Evolutionary conservation across 2,113 vertebrate genomes (phyloP).

Genomic region (Malurus cyaneus): DNA sequence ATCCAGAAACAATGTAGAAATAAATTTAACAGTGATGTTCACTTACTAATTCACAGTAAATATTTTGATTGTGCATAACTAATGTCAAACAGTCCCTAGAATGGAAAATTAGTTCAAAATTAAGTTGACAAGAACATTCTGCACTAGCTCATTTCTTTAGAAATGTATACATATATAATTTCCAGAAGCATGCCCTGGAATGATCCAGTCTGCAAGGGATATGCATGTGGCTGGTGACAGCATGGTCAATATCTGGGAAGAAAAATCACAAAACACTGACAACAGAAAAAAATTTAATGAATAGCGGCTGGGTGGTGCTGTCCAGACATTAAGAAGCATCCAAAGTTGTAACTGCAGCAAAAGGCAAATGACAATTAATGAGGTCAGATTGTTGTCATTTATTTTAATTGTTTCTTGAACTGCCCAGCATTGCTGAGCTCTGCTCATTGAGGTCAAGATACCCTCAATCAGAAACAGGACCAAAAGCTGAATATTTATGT

Average conservation of each 20-base stretch:
- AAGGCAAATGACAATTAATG: background rate
- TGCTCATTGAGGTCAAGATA: background rate
- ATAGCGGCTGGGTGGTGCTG: background rate
- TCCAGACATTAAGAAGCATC: background rate
- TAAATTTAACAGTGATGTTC: background rate
- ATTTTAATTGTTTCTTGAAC: background rate
- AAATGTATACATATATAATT: background rate
- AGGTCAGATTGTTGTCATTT: background rate
- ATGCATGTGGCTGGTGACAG: background rate
- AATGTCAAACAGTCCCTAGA: background rate
- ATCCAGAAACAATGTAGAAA: background rate
- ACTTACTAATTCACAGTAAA: background rate
- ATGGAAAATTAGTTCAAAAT: background rate
- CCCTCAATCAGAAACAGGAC: background rate
- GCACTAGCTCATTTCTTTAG: background rate
- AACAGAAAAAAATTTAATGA: background rate
- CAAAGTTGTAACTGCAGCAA: background rate
- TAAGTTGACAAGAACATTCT: background rate
- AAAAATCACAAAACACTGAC: background rate
- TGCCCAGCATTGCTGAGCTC: background rate
- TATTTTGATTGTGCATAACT: background rate
- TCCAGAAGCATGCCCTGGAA: background rate
- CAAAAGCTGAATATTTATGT: background rate
- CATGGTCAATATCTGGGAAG: background rate
- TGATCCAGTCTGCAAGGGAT: background rate